Evolutionary conservation across 2,113 vertebrate genomes (phyloP).

Genomic region (Syrmaticus mikado): DNA sequence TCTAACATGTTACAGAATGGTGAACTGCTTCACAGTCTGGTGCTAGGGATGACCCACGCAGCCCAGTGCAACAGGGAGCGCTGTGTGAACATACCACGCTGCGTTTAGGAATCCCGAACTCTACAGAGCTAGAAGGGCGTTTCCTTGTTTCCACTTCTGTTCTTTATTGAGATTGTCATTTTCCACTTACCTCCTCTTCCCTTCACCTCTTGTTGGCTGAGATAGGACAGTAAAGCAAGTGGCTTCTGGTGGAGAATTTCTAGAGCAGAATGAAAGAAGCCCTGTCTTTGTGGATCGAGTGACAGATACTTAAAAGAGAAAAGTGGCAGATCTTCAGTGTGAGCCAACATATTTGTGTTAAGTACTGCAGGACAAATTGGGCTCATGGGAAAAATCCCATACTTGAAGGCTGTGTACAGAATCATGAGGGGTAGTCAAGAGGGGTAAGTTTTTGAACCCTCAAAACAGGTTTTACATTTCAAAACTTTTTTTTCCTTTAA

Average conservation of each 20-base stretch:
- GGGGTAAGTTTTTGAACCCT: background rate
- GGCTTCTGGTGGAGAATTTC: conserved; percentile 10
- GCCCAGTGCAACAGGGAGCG: background rate
- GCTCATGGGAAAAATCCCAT: background rate
- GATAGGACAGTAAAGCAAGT: background rate
- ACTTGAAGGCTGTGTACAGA: background rate
- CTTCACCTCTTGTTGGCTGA: background rate
- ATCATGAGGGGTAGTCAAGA: background rate
- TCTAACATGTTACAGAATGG: too few species aligned
- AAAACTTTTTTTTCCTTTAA: background rate
- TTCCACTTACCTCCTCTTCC: background rate
- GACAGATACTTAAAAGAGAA: conserved; percentile 45
- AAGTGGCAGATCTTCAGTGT: conserved; percentile 30
- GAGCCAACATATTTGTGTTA: conserved; percentile 50
- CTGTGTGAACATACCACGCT: background rate
- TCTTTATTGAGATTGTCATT: background rate
- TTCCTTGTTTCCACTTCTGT: background rate
- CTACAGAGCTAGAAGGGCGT: background rate
- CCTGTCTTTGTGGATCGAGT: conserved; percentile 33
- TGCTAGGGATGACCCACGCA: rapidly evolving
- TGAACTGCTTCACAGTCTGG: background rate
- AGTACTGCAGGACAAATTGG: conserved; percentile 27
- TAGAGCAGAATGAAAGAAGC: background rate
- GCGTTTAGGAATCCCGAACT: background rate
- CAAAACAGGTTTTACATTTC: background rate